Evolutionary conservation across 2,113 vertebrate species (phyloP).

Genomic region (Muntiacus muntjak): DNA sequence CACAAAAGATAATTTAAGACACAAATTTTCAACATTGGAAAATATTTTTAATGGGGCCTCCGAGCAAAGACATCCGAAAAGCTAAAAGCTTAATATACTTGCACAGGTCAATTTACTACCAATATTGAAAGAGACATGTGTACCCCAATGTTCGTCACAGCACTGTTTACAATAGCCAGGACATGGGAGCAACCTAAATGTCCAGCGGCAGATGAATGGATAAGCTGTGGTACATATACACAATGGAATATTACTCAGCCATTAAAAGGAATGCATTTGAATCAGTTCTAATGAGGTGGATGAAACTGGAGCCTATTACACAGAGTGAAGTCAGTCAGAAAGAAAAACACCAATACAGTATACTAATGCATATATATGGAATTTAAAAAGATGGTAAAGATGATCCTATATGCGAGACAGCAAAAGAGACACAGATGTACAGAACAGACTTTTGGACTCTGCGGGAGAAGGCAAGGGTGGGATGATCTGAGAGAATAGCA

Average conservation of each 20-base stretch:
- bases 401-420: background rate
- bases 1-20: background rate
- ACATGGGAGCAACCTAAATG: background rate
- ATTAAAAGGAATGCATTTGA: background rate
- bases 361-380: background rate
- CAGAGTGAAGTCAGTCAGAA: background rate
- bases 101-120: background rate
- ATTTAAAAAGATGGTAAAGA: background rate
- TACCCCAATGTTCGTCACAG: background rate
- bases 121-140: background rate
- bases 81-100: background rate
- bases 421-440: background rate
- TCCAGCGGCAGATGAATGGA: fast-evolving
- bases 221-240: background rate
- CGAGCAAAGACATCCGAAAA: background rate
- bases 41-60: background rate
- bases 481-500: background rate
- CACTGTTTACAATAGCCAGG: background rate
- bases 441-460: background rate
- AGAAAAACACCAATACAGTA: background rate
- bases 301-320: background rate
- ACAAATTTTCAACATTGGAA: background rate
- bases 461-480: background rate
- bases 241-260: background rate
- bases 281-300: background rate